Base-by-base conservation (phyloP, 2,888 invertebrate genomes). In the Lingula anatina region DNA sequence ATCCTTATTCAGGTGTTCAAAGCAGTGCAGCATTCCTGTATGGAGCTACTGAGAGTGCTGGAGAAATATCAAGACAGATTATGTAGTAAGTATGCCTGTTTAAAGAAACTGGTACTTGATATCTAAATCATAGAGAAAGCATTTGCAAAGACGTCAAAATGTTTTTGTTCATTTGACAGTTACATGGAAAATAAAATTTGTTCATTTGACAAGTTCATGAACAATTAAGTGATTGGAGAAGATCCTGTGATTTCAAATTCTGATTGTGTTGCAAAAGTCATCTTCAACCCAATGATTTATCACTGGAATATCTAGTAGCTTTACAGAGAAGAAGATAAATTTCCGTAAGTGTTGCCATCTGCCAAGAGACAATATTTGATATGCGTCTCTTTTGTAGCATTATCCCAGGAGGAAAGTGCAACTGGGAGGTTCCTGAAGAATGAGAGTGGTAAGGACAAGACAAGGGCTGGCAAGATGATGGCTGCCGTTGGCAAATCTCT, bases 401-500 rank as follows among this genome's bases (percentile, higher is more conserved):
- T 97, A 63, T 91, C 96, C 5, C 93, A 95, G 77, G 96, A 96
- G 76, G 96, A 96, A 78, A 94, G 93, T 78, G 83, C 89, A 3
- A 85, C 96, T 78, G 94, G 97, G 1, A 84, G 93, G 62, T 96
- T 97, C 77, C 80, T 99, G 53, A 93, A 94, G 72, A 91, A 93
- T 75, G 86, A 90, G 57, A 92, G 95, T 2, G 92, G 93, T 75
- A 85, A 85, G 57, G 88, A 89, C 69, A 86, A 86, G 72, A 89
- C 90, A 27, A 81, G 86, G 51, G 92, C 93, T 2, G 89, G 89
- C 1, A 86, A 87, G 75, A 86, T 89, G 79, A 89, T 92, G 85
- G 84, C 85, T 40, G 81, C 81, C 50, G 85, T 88, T 12, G 91
- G 90, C n/a, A 90, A 90, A 77, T 87, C 93, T 1, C 83, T 92